Evolutionary conservation across 2,888 invertebrate genomes (phyloP).

Genomic region (Priocnemis perturbator): DNA sequence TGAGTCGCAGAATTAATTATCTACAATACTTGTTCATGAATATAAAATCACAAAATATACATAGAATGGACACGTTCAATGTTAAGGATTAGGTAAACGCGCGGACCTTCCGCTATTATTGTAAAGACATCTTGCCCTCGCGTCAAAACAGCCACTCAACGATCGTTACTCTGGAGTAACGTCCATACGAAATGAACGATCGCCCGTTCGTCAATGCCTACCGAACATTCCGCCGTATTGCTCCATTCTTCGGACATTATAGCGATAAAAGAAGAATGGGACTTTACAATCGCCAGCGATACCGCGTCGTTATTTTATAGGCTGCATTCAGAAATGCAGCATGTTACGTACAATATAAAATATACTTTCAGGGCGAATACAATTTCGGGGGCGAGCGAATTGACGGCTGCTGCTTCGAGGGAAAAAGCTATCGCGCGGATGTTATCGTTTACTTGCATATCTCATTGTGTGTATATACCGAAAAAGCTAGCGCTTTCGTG

Average conservation of each 20-base stretch:
- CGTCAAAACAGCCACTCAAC: constrained; percentile 32
- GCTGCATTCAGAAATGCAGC: not conserved
- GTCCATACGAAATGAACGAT: not conserved
- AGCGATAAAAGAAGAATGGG: not conserved
- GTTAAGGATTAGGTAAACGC: constrained; percentile 40
- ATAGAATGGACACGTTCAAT: constrained; percentile 66
- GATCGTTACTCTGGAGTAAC: constrained; percentile 26
- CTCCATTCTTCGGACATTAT: not conserved
- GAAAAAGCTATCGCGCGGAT: constrained; percentile 16
- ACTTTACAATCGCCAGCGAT: constrained; percentile 7
- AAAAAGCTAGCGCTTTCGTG: constrained; percentile 63
- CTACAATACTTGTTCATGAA: constrained; percentile 73
- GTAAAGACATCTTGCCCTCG: constrained; percentile 39
- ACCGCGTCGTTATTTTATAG: constrained; percentile 9
- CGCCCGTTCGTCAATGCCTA: not conserved
- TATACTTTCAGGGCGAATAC: not conserved
- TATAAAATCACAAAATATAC: constrained; percentile 76
- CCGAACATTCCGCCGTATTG: not conserved
- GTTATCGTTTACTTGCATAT: constrained; percentile 30
- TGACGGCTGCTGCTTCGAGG: constrained; percentile 36
- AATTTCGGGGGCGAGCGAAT: constrained; percentile 28
- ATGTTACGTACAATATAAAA: constrained; percentile 9
- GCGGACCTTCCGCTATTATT: constrained; percentile 30
- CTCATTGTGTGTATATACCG: constrained; percentile 32
- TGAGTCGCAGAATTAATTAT: constrained; percentile 73